phyloP scores from a whole-genome alignment of 2,113 vertebrate species.

The Clarias macrocephalus region DNA sequence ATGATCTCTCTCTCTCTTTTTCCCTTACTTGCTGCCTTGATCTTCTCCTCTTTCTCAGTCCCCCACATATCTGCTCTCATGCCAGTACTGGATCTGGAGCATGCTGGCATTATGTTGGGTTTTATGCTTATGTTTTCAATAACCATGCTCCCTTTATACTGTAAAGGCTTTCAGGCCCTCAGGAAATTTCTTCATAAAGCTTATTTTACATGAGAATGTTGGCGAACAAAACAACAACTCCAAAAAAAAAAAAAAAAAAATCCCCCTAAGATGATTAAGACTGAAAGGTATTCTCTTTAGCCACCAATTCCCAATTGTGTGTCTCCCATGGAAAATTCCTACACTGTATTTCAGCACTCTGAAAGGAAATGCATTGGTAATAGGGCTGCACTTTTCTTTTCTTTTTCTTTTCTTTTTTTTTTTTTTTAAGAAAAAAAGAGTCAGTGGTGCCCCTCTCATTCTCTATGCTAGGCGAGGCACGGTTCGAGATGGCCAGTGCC shows the following conservation, averaged over 20 bases:
- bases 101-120: neutral
- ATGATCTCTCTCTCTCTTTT: slow-evolving; percentile 16
- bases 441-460: slow-evolving; percentile 33
- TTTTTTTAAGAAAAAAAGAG: slow-evolving; percentile 15
- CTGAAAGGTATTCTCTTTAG: slow-evolving; percentile 10
- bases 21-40: slow-evolving; percentile 2
- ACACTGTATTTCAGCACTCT: neutral
- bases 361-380: slow-evolving; percentile 42
- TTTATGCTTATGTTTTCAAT: slow-evolving; percentile 24
- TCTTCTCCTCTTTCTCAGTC: slow-evolving; percentile 26
- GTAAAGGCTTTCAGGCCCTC: neutral
- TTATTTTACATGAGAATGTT: slow-evolving; percentile 29
- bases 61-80: slow-evolving; percentile 25
- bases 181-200: slow-evolving; percentile 14
- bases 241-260: neutral
- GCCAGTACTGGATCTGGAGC: neutral
- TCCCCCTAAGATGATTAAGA: neutral
- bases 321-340: slow-evolving; percentile 22
- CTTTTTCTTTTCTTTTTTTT: neutral
- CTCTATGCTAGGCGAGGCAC: slow-evolving; percentile 35
- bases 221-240: neutral
- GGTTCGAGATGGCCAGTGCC: slow-evolving; percentile 53
- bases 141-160: neutral
- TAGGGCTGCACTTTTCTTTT: slow-evolving; percentile 46
- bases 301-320: slow-evolving; percentile 26